Base-by-base conservation (phyloP, 2,888 invertebrate genomes). In the Trissonchulus sp. region DNA sequence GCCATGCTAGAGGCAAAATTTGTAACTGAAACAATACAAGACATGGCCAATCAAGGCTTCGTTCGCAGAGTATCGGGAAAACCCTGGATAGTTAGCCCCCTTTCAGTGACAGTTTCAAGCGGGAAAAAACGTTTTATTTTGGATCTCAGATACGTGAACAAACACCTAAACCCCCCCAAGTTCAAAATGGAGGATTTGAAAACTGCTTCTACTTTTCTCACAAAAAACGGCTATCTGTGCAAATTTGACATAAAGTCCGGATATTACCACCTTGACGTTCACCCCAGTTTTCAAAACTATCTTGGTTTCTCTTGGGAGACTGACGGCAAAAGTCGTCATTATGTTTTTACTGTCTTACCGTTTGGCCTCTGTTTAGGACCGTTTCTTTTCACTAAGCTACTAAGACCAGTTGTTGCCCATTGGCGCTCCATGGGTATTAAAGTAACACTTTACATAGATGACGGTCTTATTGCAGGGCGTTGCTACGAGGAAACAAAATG, bases 371-470 rank as follows among this genome's bases (percentile, higher is more conserved):
- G 15, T 34, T 31, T 34, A 28, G 65, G 65, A 18, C 65, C 65
- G 8, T 65, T 65, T 65, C 34, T 65, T 28, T 65, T 65, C n/a
- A 65, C 65, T 8, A 65, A 65, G n/a, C 65, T 65, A 18, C n/a
- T 65, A 34, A 8, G 65, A 8, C 65, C 65, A 18, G 15, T 65
- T 28, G n/a, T 65, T 65, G 15, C 15, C n/a, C 34, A 28, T 28
- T 65, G 65, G 65, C 65, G 65, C 31, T 15, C 8, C 15, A 8
- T 28, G 30, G 65, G 65, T 28, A 28, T 65, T 28, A 28, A 34
- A 34, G 3, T 8, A 8, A 8, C 30, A 34, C 3, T 65, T 65
- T 65, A 65, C 30, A 31, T 65, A 15, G 65, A 65, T 65, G 65
- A 65, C 34, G 65, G 65, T 8, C n/a, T 65, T 65, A 34, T 34